phyloP scores from a whole-genome alignment of 92 coral and sea anemone species.

The Paramuricea clavata region DNA sequence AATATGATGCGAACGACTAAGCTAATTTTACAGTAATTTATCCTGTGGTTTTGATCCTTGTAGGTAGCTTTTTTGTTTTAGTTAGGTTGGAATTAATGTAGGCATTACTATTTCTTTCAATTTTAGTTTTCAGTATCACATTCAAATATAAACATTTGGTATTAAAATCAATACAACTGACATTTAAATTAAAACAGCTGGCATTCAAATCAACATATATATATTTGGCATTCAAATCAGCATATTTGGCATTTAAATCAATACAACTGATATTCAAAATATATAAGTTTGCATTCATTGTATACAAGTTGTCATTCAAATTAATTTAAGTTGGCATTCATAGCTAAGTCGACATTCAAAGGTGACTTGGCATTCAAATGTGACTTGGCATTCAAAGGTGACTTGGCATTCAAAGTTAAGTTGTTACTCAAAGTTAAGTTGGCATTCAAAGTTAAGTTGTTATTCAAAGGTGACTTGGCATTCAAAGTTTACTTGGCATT shows the following conservation, averaged over 20 bases:
- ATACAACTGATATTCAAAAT: background rate
- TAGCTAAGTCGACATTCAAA: background rate
- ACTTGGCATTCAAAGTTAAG: conserved; percentile 1
- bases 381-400: too few species aligned
- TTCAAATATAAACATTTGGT: background rate
- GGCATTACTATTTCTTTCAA: background rate
- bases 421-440: too few species aligned
- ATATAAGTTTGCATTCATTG: too few species aligned
- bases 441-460: too few species aligned
- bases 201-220: background rate
- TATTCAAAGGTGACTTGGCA: too few species aligned
- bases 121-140: background rate
- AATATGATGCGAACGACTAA: too few species aligned
- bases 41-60: conserved; percentile 4
- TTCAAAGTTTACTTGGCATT: too few species aligned
- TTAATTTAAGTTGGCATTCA: background rate
- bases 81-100: background rate
- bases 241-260: background rate
- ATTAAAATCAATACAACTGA: background rate
- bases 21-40: conserved; percentile 53
- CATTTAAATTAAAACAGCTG: background rate
- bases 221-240: background rate
- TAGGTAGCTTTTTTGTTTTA: background rate
- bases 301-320: background rate
- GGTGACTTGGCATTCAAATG: background rate